Evolutionary conservation across 53 echinoderm and acorn worm genomes (phyloP).

Genomic region (Echinometra lucunter): DNA sequence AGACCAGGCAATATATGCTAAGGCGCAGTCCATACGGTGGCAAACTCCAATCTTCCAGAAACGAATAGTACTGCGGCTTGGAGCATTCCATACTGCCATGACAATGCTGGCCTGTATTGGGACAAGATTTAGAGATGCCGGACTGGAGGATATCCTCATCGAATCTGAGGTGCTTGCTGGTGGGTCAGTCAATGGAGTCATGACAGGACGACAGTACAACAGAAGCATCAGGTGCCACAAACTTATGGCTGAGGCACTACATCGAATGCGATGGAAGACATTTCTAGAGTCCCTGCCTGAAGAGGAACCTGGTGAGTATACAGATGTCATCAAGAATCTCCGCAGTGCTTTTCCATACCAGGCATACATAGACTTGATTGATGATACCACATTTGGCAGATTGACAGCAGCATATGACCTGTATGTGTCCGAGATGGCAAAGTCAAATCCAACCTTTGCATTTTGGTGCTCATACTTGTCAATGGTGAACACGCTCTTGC

Average conservation of each 20-base stretch:
- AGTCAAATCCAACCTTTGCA: slow-evolving; percentile 43
- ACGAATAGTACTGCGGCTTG: slow-evolving; percentile 76
- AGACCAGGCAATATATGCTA: no score
- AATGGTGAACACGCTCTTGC: slow-evolving; percentile 61
- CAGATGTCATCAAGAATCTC: slow-evolving; percentile 48
- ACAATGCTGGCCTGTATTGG: slow-evolving; percentile 73
- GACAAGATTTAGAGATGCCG: slow-evolving; percentile 82
- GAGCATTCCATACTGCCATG: slow-evolving; percentile 83
- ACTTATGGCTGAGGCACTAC: slow-evolving; percentile 75
- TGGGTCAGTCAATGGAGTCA: slow-evolving; percentile 77
- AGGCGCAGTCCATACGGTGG: no score
- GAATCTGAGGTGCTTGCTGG: slow-evolving; percentile 77
- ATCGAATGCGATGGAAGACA: slow-evolving; percentile 66
- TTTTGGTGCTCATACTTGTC: slow-evolving; percentile 68
- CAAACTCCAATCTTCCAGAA: no score
- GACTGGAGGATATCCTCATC: slow-evolving; percentile 78
- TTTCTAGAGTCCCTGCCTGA: slow-evolving; percentile 25
- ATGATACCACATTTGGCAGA: not conserved
- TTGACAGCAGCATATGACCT: not conserved
- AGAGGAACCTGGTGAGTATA: slow-evolving; percentile 8
- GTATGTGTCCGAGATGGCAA: not conserved
- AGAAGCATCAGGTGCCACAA: slow-evolving; percentile 75
- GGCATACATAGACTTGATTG: no score
- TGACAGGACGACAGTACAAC: slow-evolving; percentile 81
- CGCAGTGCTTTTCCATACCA: not conserved